These are phyloP conservation scores for Centropus unirufus DNA, from an alignment of 2,113 vertebrate genomes.

Conservation along the genomic window DNA sequence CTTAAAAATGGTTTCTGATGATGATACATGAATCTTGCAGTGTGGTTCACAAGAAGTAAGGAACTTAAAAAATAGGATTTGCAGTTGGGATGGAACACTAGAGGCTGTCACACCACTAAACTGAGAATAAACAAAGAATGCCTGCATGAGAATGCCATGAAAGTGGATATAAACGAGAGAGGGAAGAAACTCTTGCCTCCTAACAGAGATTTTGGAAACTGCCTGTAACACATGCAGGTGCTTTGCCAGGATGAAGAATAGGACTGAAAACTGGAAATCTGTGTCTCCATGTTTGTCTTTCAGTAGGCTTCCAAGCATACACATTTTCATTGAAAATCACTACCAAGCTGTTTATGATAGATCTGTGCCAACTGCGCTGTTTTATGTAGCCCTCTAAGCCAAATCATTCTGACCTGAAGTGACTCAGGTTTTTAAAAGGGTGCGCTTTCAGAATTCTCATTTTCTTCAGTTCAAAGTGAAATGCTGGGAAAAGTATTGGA, in stretches of 20 bases:
- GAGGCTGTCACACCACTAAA: constrained; percentile 34
- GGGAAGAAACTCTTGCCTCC: neutral
- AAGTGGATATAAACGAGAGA: neutral
- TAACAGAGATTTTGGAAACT: constrained; percentile 37
- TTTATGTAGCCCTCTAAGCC: constrained; percentile 54
- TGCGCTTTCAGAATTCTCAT: constrained; percentile 53
- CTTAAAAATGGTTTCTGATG: constrained; percentile 8
- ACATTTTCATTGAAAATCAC: constrained; percentile 55
- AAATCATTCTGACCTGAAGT: constrained; percentile 66
- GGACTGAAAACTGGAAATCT: constrained; percentile 15
- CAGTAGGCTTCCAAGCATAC: constrained; percentile 44
- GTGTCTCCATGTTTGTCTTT: constrained; percentile 37
- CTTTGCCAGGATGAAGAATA: constrained; percentile 42
- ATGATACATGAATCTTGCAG: constrained; percentile 11
- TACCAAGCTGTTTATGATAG: constrained; percentile 57
- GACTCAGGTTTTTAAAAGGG: constrained; percentile 60
- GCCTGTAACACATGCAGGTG: constrained; percentile 25
- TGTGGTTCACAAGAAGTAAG: constrained; percentile 16
- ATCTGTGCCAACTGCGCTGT: constrained; percentile 56
- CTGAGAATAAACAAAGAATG: constrained; percentile 52
- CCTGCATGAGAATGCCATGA: neutral
- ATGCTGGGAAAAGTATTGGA: constrained; percentile 41
- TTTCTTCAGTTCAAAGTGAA: constrained; percentile 57
- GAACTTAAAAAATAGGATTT: constrained; percentile 26
- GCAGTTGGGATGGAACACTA: constrained; percentile 16